A percentile compares a stretch with the other conserved stretches of the same genome.
Conservation (phyloP, 1,140 invertebrate genomes). For the Nymphalis io region DNA sequence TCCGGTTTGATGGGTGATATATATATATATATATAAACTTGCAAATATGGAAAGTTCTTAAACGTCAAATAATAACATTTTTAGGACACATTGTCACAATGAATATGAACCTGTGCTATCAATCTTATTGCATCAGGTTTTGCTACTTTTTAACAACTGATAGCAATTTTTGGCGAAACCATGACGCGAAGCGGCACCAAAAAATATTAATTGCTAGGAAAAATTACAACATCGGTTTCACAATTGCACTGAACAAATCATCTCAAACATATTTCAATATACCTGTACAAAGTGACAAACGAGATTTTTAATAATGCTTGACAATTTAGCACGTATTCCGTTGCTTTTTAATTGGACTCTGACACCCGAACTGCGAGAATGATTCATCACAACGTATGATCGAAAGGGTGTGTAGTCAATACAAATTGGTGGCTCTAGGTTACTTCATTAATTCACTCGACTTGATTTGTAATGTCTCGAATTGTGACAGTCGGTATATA, state of each 20-base stretch:
- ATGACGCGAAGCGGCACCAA: neutral
- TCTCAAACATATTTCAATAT: slow-evolving; percentile 3
- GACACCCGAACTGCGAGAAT: slow-evolving; percentile 32
- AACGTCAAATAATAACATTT: no score
- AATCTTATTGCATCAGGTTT: no score
- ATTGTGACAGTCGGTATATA: slow-evolving; percentile 37
- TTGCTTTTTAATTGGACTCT: slow-evolving; percentile 62
- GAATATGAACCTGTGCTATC: no score
- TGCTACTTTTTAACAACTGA: no score
- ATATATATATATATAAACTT: no score
- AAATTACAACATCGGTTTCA: neutral
- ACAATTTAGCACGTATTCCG: slow-evolving; percentile 39
- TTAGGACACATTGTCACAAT: no score
- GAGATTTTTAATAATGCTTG: slow-evolving; percentile 28
- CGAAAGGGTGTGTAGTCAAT: slow-evolving; percentile 47
- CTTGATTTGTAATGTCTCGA: slow-evolving; percentile 46
- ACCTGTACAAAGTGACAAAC: slow-evolving; percentile 21
- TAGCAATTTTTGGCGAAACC: no score
- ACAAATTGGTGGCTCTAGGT: slow-evolving; percentile 48
- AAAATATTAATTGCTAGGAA: neutral
- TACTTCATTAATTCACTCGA: slow-evolving; percentile 38
- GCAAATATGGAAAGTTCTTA: no score
- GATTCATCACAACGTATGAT: slow-evolving; percentile 51
- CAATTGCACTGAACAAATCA: slow-evolving; percentile 4
- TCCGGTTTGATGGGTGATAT: no score